Base-by-base conservation (phyloP, 2,888 invertebrate species). In the Cephus pygmeus region DNA sequence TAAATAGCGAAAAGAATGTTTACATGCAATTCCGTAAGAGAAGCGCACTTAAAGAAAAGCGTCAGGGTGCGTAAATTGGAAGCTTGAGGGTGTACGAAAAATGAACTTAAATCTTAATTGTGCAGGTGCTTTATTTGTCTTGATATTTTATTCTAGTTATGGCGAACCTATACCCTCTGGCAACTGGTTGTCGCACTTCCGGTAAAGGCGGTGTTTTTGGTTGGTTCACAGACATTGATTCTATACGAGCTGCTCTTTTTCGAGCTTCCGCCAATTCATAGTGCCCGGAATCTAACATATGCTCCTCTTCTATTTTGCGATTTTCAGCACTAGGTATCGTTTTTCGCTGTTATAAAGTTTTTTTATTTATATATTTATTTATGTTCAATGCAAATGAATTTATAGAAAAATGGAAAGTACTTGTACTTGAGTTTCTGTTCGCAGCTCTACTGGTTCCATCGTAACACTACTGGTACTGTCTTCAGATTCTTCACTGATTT, bases 231-330 rank as follows among this genome's bases (percentile, higher is more conserved):
- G 85, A 80, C 74, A 89, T 83, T 68, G 87, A 86, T 75, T 90
- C 90, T 35, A 91, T 79, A 75, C 85, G 86, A 1, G 90, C 89
- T 1, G 89, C 89, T 78, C 90, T 86, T 83, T 85, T 90, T 79
- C 87, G 88, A 34, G 90, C 90, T 82, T 91, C 91, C 2, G 87
- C 81, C 15, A 91, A 82, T 79, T 91, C 91, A 75, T 90, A 91
- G 79, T 91, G 90, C 4, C 91, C 91, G 0, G 91, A 91, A 83
- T 91, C 91, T 30, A 90, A 82, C 88, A 88, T 89, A 30, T 86
- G 84, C 73, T 90, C 89, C 76, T 91, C 90, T 75, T 91, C 90
- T 12, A 79, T 76, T 79, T 87, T 90, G n/a, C 82, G 81, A 69
- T 83, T 79, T 69, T 86, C 85, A 1, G 83, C 83, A 77, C 83